Base-by-base conservation (phyloP, 2,797 vertebrate species). In the Dromococcyx pavoninus region DNA sequence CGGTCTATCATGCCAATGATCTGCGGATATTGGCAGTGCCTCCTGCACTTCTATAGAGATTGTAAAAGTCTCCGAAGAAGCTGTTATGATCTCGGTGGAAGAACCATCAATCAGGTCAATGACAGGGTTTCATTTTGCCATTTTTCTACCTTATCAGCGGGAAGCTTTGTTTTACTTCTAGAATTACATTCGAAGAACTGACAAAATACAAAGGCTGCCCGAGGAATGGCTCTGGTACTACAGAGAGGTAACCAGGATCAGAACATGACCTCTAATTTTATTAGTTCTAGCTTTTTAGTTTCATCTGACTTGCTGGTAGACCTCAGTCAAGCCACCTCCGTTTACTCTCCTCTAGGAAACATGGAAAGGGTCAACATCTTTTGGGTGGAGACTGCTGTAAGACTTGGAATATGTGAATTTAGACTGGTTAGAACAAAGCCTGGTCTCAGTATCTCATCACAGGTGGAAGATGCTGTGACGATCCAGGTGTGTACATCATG, bases 1-100 rank as follows among this genome's bases (percentile, higher is more conserved):
- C 92, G 98, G 97, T 97, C 98, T 97, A 97, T 98, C 98, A 97
- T 97, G 97, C 97, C 98, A 97, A 97, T 97, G 98, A 98, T 98
- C 97, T 97, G 97, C 96, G 33, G 97, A 97, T 98, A 97, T 97
- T 98, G 98, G 98, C 98, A 98, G 93, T 91, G 96, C 96, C 97
- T 98, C 97, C 97, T 81, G 96, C 97, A 96, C 96, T 96, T 97
- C 96, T 94, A 21, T 61, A 93, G 96, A 97, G 97, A 95, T 94
- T 93, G 94, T 51, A 86, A 92, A 96, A 94, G 94, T 97, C 97
- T 98, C 97, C 72, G 95, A 97, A 98, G 97, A 88, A 97, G 85
- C 92, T 66, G 57, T 88, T 91, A 88, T 93, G 94, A 94, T 97
- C 65, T 78, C 89, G 21, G 93, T 78, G 94, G 94, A 97, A 95